A percentile compares a stretch with the other conserved stretches of the same genome.
These are phyloP conservation scores for Augochlorella aurata DNA, from an alignment of 2,888 invertebrate species.

Conservation along the genomic window DNA sequence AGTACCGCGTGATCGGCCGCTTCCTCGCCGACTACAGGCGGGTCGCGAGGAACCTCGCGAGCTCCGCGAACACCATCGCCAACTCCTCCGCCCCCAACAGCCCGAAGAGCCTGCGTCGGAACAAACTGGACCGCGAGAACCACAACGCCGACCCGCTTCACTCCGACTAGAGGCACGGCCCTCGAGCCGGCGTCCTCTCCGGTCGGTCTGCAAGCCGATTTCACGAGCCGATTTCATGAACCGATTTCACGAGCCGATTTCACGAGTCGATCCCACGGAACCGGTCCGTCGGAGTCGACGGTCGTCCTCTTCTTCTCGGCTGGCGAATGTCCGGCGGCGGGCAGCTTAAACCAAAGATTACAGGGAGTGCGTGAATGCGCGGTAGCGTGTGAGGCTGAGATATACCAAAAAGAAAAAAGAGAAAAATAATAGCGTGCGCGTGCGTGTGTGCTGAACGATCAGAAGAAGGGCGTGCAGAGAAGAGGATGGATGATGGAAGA, in stretches of 20 bases:
- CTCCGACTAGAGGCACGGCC: neutral
- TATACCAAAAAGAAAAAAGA: no score
- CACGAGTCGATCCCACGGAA: no score
- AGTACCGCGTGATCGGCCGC: neutral
- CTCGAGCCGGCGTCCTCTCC: no score
- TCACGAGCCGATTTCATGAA: no score
- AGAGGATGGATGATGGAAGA: slow-evolving; percentile 14
- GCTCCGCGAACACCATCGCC: neutral
- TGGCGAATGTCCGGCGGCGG: no score
- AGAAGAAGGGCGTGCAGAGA: neutral
- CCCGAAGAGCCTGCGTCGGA: neutral
- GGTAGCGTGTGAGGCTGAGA: no score
- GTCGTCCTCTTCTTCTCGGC: no score
- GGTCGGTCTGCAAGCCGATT: no score
- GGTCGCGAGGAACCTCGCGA: neutral
- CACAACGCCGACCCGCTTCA: neutral
- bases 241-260: no score
- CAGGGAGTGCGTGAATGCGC: no score
- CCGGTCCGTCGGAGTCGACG: no score
- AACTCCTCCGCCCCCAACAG: neutral
- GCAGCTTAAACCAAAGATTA: no score
- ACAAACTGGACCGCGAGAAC: slow-evolving; percentile 4
- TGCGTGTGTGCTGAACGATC: slow-evolving; percentile 19
- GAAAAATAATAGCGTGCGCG: slow-evolving; percentile 15
- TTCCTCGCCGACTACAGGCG: neutral